A percentile compares a stretch with the other conserved stretches of the same genome.
phyloP scores from a whole-genome alignment of 2,888 invertebrate species.

The Alloscopus bannaensis region DNA sequence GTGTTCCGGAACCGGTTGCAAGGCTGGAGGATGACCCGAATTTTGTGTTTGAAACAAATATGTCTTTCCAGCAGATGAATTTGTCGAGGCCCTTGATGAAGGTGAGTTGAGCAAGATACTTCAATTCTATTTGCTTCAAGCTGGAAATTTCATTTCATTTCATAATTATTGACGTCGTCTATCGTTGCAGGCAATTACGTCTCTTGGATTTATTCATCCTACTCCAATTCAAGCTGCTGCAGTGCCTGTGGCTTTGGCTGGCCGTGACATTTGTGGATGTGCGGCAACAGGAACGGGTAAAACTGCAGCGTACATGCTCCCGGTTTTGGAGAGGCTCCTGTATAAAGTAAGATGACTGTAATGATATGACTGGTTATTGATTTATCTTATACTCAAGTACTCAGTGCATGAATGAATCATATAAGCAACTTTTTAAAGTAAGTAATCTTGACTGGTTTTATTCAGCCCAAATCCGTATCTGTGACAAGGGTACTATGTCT shows the following conservation, averaged over 20 bases:
- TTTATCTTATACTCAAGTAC: too few species aligned
- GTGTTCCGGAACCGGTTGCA: slow-evolving; percentile 73
- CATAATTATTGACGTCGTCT: slow-evolving; percentile 8
- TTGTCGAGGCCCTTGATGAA: slow-evolving; percentile 94
- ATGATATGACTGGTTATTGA: too few species aligned
- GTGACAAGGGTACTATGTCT: slow-evolving; percentile 91
- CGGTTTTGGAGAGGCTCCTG: slow-evolving; percentile 93
- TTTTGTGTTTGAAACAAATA: slow-evolving; percentile 78
- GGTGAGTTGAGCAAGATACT: slow-evolving; percentile 74
- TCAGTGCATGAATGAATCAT: background rate
- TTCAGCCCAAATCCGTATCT: slow-evolving; percentile 74
- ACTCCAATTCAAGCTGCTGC: slow-evolving; percentile 98
- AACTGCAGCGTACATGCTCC: slow-evolving; percentile 99
- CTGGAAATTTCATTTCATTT: background rate
- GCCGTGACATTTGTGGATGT: slow-evolving; percentile 97
- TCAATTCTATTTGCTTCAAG: background rate
- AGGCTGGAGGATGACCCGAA: slow-evolving; percentile 82
- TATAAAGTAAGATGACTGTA: slow-evolving; percentile 90
- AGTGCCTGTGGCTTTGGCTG: slow-evolving; percentile 93
- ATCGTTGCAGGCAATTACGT: slow-evolving; percentile 83
- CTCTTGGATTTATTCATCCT: slow-evolving; percentile 93
- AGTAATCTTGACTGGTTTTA: background rate
- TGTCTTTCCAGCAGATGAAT: slow-evolving; percentile 95
- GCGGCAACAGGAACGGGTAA: slow-evolving; percentile 98
- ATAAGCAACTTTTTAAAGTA: background rate